phyloP scores from a whole-genome alignment of 2,888 invertebrate species.

The Lomographa bimaculata region DNA sequence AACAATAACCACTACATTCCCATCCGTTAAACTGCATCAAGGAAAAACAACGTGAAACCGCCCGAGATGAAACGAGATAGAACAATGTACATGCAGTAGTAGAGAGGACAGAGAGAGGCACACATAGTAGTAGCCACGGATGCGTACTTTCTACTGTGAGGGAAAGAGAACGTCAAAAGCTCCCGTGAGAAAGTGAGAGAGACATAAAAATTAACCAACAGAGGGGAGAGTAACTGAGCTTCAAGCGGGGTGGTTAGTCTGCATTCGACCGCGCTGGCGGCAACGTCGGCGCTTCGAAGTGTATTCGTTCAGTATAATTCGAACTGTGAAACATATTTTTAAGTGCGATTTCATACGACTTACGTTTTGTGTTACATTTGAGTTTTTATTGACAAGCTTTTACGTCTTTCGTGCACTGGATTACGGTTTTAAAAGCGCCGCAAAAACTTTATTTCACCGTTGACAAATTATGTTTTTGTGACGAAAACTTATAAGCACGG shows the following conservation, averaged over 20 bases:
- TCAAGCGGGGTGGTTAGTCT: constrained; percentile 83
- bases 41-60: constrained; percentile 81
- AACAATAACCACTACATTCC: constrained; percentile 83
- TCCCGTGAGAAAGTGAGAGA: constrained; percentile 68
- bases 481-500: constrained; percentile 46
- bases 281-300: constrained; percentile 54
- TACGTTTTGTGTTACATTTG: constrained; percentile 57
- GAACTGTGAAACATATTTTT: constrained; percentile 72
- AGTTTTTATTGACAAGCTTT: constrained; percentile 45
- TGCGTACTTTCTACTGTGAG: constrained; percentile 66
- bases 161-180: constrained; percentile 69
- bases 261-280: constrained; percentile 77
- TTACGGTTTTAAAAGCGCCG: constrained; percentile 34
- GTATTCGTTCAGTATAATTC: constrained; percentile 56
- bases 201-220: constrained; percentile 76
- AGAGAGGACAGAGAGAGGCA: constrained; percentile 77
- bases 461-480: constrained; percentile 53
- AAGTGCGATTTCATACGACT: constrained; percentile 56
- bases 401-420: constrained; percentile 33
- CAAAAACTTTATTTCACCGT: constrained; percentile 38
- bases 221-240: constrained; percentile 80
- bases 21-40: constrained; percentile 83
- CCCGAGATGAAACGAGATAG: constrained; percentile 83
- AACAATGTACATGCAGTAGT: constrained; percentile 83
- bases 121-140: constrained; percentile 77